Conservation (phyloP, 2,888 invertebrate species). For the Pseudococcus viburni region DNA sequence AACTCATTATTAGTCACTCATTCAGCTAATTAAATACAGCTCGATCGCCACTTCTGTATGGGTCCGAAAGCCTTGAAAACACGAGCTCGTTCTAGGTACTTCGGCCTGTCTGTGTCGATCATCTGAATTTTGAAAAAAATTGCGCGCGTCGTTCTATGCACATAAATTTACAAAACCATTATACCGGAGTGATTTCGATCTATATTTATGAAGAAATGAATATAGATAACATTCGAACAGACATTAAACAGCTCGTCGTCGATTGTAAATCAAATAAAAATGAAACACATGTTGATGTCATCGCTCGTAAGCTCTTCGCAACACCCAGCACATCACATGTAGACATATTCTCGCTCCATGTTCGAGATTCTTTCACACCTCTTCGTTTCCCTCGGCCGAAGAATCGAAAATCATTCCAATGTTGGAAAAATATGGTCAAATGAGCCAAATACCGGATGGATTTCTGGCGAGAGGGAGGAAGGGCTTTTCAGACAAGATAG, state of each 20-base stretch:
- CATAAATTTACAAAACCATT: not conserved
- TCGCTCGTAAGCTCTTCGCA: not conserved
- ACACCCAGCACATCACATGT: not conserved
- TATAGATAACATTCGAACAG: not conserved
- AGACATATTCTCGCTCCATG: not conserved
- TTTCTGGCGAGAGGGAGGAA: too few species aligned
- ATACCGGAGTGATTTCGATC: not conserved
- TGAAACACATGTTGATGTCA: constrained; percentile 37
- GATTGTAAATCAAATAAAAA: constrained; percentile 39
- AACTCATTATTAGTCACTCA: constrained; percentile 45
- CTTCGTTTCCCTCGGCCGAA: too few species aligned
- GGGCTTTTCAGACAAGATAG: too few species aligned
- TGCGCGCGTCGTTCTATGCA: not conserved
- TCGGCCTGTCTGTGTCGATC: not conserved
- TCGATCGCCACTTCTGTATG: constrained; percentile 3
- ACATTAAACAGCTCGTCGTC: not conserved
- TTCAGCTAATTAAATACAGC: constrained; percentile 35
- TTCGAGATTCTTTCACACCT: too few species aligned
- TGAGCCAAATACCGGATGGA: too few species aligned
- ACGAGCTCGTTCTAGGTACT: not conserved
- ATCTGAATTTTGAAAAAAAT: not conserved
- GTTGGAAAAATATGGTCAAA: too few species aligned
- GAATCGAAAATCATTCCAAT: too few species aligned
- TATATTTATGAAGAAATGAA: too few species aligned
- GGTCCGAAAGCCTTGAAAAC: constrained; percentile 8